Evolutionary conservation across 2,888 invertebrate species (phyloP).

Genomic region (Gari tellinella): DNA sequence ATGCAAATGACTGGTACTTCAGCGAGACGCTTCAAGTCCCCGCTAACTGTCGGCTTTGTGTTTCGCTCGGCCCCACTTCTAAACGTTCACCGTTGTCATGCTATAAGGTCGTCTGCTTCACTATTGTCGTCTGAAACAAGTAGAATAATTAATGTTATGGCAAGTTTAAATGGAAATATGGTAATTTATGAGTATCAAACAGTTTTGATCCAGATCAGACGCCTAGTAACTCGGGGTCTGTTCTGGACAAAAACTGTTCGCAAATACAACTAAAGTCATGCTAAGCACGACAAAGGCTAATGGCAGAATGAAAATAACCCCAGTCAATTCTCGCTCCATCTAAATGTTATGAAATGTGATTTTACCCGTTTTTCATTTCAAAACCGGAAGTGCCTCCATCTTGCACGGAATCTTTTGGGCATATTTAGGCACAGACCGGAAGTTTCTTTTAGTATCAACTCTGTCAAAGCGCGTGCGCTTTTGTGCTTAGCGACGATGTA

Average conservation of each 20-base stretch:
- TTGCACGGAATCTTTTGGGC: conserved; percentile 59
- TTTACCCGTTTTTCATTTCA: conserved; percentile 60
- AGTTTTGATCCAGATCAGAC: too few species aligned
- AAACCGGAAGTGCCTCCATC: conserved; percentile 53
- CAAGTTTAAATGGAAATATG: not conserved
- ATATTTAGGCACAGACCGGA: conserved; percentile 57
- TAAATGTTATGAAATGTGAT: conserved; percentile 60
- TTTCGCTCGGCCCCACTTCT: not conserved
- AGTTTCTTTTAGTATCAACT: conserved; percentile 56
- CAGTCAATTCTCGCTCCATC: conserved; percentile 16
- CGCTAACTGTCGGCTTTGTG: conserved; percentile 5
- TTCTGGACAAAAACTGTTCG: too few species aligned
- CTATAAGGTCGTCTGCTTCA: not conserved
- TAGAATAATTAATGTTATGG: too few species aligned
- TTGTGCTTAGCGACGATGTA: conserved; percentile 53
- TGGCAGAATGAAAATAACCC: too few species aligned
- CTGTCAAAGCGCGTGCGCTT: conserved; percentile 52
- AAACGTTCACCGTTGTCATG: not conserved
- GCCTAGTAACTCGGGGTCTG: too few species aligned
- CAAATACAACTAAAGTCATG: not conserved
- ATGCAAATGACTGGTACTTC: conserved; percentile 47
- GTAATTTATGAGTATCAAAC: too few species aligned
- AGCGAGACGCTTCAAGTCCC: conserved; percentile 3
- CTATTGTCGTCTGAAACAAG: not conserved
- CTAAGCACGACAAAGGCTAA: not conserved